Base-by-base conservation (phyloP, 2,888 invertebrate species). In the Netelia inedita region DNA sequence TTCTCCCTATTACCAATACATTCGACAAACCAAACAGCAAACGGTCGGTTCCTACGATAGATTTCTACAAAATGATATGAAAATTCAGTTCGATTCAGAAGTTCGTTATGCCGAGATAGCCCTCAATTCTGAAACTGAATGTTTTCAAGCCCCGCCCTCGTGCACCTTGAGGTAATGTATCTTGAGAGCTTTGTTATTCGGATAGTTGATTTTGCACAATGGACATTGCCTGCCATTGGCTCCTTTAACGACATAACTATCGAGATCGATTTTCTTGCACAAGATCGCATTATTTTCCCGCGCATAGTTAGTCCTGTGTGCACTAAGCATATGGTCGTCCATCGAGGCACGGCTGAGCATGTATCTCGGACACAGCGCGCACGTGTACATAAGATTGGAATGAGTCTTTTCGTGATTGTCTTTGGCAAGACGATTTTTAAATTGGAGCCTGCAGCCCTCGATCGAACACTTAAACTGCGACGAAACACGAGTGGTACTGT, bases 291-390 rank as follows among this genome's bases (percentile, higher is more conserved):
- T 89, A 9, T 72, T 80, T 0, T 86, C 61, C 8, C 75, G 85
- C 1, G 85, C 84, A 0, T 89, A 88, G 5, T 91, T 88, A 0
- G 90, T 88, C 6, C 91, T 91, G 92, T 95, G 95, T 14, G 94
- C 94, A 91, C 94, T 94, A 71, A 94, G 94, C 85, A 95, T 95
- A 91, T 95, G 95, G 43, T 95, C 94, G 66, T 95, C 94, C 86
- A 95, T 94, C 76, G 95, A 95, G 85, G 94, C 94, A 88, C 94
- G 95, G 89, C 94, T 95, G 93, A 95, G 95, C 87, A 95, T 95
- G 88, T 95, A 95, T 3, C 95, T 94, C 80, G 95, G 95, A 88
- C 95, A 95, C 93, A 95, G 94, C 84, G 94, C 95, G 90, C 95
- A 95, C 0, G 95, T 95, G 92, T 94, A 95, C 76, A 95, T 94